Base-by-base conservation (phyloP, 2,888 invertebrate genomes). In the Ochlodes sylvanus region DNA sequence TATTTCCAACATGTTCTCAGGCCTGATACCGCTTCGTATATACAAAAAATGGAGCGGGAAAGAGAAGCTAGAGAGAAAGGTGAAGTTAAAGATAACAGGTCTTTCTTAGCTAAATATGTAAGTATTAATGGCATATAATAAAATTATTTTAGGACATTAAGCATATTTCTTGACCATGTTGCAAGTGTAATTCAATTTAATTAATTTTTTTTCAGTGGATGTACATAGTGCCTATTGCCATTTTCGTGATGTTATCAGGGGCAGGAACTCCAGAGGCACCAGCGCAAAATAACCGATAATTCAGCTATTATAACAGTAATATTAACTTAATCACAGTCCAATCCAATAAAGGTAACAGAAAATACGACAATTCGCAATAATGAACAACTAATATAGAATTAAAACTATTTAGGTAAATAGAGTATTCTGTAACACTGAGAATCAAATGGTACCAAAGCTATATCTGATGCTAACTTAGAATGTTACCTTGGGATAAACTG, bases 21-120 rank as follows among this genome's bases (percentile, higher is more conserved):
- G 54, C 99, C 99, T 44, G 99, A 99, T 77, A 99, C 99, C n/a
- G 97, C 98, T 56, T 96, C 97, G 4, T 99, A 98, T 80, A 97
- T 99, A 75, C 98, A 98, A 83, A 98, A 98, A 88, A 84, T 99
- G 62, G 99, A 99, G 83, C 94, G 97, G 68, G 99, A 99, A 87
- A 96, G 97, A 77, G 97, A 97, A 87, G 97, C 97, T 0, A 95
- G 97, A 75, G 98, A 98, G 83, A 96, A 97, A 72, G 97, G 98
- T 21, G 98, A 98, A 78, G 94, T 96, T 21, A 98, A 98, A 81
- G 99, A 99, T 84, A 99, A 98, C 85, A 94, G 98, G 81, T 98
- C 99, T 57, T 99, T 99, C 91, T 94, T 99, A 76, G 98, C 98
- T 3, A 99, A 99, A 99, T 99, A 99, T 94, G 99, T 99, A 94